phyloP scores from a whole-genome alignment of 2,113 vertebrate species.

The Ochotona curzoniae region DNA sequence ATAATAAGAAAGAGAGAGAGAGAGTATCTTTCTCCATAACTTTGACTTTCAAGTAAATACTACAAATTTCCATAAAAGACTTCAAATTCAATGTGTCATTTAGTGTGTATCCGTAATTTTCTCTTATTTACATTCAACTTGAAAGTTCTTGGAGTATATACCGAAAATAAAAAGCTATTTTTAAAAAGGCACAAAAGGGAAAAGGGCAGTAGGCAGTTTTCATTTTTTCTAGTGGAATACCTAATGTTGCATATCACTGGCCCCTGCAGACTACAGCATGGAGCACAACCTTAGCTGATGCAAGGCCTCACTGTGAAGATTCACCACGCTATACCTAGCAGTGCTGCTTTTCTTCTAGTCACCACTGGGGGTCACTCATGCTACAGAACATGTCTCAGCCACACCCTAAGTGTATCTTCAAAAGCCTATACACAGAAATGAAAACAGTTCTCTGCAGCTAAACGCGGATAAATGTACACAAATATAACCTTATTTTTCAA shows the following conservation, averaged over 20 bases:
- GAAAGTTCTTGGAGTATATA: not conserved
- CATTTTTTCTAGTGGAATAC: not conserved
- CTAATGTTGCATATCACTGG: not conserved
- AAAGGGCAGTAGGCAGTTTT: not conserved
- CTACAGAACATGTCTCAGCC: not conserved
- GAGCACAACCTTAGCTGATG: not conserved
- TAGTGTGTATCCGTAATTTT: not conserved
- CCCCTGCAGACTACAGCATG: not conserved
- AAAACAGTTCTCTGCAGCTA: not conserved
- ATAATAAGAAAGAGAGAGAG: no score
- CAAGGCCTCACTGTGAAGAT: not conserved
- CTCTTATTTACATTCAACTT: not conserved
- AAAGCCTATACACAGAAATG: not conserved
- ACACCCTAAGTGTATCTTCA: slow-evolving; percentile 41
- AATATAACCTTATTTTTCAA: not conserved
- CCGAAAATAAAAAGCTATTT: slow-evolving; percentile 4
- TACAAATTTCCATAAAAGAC: not conserved
- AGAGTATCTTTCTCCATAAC: no score
- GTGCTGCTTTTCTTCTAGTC: not conserved
- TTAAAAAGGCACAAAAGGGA: not conserved
- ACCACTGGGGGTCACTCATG: slow-evolving; percentile 82
- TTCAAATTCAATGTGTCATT: not conserved
- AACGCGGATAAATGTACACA: not conserved
- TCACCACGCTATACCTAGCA: not conserved
- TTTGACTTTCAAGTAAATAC: no score